A percentile compares a stretch with the other conserved stretches of the same genome.
Conservation (phyloP, 35 echinoderm and acorn worm genomes). For the Holothuria glaberrima region DNA sequence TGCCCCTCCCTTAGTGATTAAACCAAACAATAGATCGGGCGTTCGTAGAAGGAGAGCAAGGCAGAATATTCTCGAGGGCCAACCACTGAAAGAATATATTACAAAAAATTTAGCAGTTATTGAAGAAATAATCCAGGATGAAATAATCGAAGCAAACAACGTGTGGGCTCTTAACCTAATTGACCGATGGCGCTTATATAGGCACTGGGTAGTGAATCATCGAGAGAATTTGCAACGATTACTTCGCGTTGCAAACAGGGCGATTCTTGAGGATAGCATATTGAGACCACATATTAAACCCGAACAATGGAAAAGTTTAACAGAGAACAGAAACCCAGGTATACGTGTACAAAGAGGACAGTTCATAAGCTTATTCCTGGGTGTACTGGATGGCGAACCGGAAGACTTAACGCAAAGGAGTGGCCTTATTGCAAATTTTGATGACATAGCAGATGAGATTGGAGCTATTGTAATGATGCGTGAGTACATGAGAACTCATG, state of each 20-base stretch:
- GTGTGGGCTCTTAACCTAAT: constrained; percentile 8
- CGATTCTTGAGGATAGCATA: neutral
- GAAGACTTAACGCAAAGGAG: neutral
- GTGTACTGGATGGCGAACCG: neutral
- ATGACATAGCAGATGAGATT: neutral
- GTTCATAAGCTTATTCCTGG: neutral
- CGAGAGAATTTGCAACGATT: constrained; percentile 15
- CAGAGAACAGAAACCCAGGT: neutral
- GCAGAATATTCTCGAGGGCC: constrained; percentile 11
- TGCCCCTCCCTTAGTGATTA: constrained; percentile 22
- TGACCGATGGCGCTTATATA: constrained; percentile 60
- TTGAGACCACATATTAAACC: neutral
- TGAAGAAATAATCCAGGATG: constrained; percentile 13
- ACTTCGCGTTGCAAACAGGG: constrained; percentile 9
- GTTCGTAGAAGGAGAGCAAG: constrained; percentile 6
- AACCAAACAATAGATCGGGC: constrained; percentile 25
- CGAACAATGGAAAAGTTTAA: neutral
- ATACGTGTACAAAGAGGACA: neutral
- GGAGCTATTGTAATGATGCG: constrained; percentile 3
- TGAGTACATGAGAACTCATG: constrained; percentile 15
- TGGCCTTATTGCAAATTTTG: neutral
- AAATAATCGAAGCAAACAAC: neutral
- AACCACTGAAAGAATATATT: constrained; percentile 42
- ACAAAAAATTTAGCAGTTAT: constrained; percentile 15
- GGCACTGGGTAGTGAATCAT: constrained; percentile 37